phyloP scores from a whole-genome alignment of 2,113 vertebrate species.

The Aptenodytes patagonicus region DNA sequence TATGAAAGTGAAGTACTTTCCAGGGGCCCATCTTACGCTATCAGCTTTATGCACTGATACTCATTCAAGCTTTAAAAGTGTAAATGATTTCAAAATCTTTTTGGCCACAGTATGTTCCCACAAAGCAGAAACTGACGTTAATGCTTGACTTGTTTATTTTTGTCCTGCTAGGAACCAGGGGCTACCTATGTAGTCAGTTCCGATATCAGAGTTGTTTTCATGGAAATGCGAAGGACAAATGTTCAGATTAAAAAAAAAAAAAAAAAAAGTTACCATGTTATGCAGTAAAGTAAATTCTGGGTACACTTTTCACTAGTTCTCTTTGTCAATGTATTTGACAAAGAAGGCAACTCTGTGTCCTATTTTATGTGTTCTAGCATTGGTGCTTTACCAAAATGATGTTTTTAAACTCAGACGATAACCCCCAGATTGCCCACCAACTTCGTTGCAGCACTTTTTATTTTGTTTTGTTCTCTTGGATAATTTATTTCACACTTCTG shows the following conservation, averaged over 20 bases:
- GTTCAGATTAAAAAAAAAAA: neutral
- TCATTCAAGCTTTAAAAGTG: neutral
- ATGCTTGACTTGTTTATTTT: neutral
- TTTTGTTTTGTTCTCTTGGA: neutral
- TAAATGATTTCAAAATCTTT: neutral
- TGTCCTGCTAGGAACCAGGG: neutral
- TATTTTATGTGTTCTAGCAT: neutral
- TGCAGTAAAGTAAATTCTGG: neutral
- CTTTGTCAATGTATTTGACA: neutral
- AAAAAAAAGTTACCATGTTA: neutral
- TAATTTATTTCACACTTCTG: neutral
- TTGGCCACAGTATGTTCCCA: neutral
- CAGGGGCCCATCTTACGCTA: neutral
- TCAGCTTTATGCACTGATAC: slow-evolving; percentile 34
- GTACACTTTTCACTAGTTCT: neutral
- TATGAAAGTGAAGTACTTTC: neutral
- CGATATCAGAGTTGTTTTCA: neutral
- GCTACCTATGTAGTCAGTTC: neutral
- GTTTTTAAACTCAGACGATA: neutral
- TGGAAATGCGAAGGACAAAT: neutral
- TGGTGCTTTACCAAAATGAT: neutral
- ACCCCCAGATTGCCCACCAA: fast-evolving
- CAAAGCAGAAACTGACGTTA: slow-evolving; percentile 11
- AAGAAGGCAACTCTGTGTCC: neutral
- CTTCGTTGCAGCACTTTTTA: neutral